phyloP scores from a whole-genome alignment of 2,888 invertebrate species.

The Hoplodrina blanda region DNA sequence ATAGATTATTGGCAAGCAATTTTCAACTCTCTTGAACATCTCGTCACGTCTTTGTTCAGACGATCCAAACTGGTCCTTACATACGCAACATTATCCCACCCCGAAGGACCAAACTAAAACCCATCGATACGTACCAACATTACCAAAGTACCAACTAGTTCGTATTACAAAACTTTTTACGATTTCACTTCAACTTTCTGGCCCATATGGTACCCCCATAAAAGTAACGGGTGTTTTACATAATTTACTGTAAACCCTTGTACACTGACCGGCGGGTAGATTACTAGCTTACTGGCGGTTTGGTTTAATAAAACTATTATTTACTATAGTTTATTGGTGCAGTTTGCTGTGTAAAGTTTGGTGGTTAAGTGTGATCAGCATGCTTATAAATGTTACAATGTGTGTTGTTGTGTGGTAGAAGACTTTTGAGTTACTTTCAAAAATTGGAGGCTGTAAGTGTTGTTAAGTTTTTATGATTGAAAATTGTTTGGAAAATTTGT shows the following conservation, averaged over 20 bases:
- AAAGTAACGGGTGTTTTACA: conserved; percentile 56
- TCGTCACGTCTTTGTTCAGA: conserved; percentile 4
- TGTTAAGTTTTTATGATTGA: conserved; percentile 15
- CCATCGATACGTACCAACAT: conserved; percentile 49
- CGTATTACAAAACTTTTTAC: conserved; percentile 65
- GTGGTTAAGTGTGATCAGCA: conserved; percentile 6
- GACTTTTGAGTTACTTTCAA: background rate
- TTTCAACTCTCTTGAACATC: background rate
- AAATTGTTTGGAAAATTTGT: background rate
- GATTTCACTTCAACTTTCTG: conserved; percentile 57
- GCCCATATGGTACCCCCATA: conserved; percentile 55
- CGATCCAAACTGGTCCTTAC: conserved; percentile 10
- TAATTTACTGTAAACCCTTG: conserved; percentile 60
- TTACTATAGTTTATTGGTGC: conserved; percentile 52
- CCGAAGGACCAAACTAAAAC: conserved; percentile 48
- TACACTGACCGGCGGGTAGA: conserved; percentile 27
- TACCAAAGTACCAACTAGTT: conserved; percentile 44
- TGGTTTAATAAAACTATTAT: conserved; percentile 60
- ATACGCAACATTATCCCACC: background rate
- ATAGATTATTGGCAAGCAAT: background rate
- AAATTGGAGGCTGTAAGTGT: background rate
- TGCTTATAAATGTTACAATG: conserved; percentile 13
- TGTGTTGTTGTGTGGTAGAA: conserved; percentile 6
- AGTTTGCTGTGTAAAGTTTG: conserved; percentile 32
- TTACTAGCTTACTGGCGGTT: conserved; percentile 42